These are phyloP conservation scores for Aplysina aerophoba DNA, from an alignment of 37 sponge, comb jelly and placozoan species.

Conservation along the genomic window DNA sequence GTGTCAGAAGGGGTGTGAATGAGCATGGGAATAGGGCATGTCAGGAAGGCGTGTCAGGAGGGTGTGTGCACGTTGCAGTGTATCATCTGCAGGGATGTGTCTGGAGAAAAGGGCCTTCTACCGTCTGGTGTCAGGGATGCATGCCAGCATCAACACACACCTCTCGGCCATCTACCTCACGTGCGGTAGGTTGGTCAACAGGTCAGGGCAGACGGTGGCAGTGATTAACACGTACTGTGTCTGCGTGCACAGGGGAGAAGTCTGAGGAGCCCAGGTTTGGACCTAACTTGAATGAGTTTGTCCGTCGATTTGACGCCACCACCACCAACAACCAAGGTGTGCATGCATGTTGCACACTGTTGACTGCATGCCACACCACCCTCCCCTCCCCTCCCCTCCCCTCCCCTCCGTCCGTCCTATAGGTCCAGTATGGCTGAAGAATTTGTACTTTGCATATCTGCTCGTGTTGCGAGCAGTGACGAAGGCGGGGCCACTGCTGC, in stretches of 20 bases:
- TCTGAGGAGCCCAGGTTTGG: conserved; percentile 64
- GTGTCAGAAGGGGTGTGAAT: not conserved
- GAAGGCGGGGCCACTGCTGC: conserved; percentile 79
- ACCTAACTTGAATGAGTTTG: conserved; percentile 91
- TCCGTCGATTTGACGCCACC: conserved; percentile 78
- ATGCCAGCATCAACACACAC: conserved; percentile 95
- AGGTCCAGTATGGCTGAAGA: conserved; percentile 96
- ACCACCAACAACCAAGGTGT: conserved; percentile 90
- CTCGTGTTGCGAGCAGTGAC: conserved; percentile 88
- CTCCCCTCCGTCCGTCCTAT: not conserved
- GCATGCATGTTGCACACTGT: not conserved
- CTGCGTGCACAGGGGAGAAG: not conserved
- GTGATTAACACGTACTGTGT: not conserved
- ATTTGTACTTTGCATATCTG: conserved; percentile 94
- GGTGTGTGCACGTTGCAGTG: not conserved
- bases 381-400: not conserved
- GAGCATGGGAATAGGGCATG: too few relatives aligned
- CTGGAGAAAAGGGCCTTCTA: conserved; percentile 96
- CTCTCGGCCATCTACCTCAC: conserved; percentile 77
- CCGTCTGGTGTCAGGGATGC: conserved; percentile 92
- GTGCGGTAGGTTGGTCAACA: conserved; percentile 33
- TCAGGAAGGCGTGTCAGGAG: not conserved
- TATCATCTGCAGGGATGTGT: conserved; percentile 75
- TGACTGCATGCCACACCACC: not conserved
- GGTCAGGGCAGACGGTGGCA: not conserved